These are phyloP conservation scores for Caenorhabditis sp. DNA, from an alignment of 2,888 invertebrate genomes.

Conservation along the genomic window DNA sequence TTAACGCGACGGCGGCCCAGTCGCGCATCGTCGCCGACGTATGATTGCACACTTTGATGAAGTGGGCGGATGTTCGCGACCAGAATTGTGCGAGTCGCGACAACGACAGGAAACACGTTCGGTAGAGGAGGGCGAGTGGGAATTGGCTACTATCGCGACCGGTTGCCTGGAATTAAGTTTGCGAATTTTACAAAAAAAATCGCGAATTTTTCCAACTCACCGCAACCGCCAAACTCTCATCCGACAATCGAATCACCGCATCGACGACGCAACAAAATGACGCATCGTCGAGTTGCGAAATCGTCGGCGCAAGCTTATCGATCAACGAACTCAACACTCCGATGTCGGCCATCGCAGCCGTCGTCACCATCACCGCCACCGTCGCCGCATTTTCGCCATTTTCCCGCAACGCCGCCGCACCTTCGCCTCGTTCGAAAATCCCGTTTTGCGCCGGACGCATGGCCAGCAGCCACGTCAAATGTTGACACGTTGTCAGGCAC, in stretches of 20 bases:
- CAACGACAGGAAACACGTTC: conserved; percentile 25
- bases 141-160: conserved; percentile 45
- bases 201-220: too few relatives aligned
- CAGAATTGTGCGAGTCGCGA: conserved; percentile 31
- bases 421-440: conserved; percentile 73
- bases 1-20: conserved; percentile 96
- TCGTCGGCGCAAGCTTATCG: conserved; percentile 44
- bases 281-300: conserved; percentile 18
- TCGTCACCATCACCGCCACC: conserved; percentile 36
- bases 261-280: conserved; percentile 20
- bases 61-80: conserved; percentile 41
- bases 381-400: conserved; percentile 5
- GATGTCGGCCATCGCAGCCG: conserved; percentile 43
- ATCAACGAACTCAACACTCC: conserved; percentile 37
- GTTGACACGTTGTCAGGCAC: conserved; percentile 90
- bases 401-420: neutral
- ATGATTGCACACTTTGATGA: conserved; percentile 62
- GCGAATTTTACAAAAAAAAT: too few relatives aligned
- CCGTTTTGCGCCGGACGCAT: conserved; percentile 93
- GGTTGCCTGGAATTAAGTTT: conserved; percentile 14
- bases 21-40: conserved; percentile 79
- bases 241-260: conserved; percentile 39
- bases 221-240: conserved; percentile 49
- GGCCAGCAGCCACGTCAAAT: conserved; percentile 89
- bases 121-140: conserved; percentile 41